Base-by-base conservation (phyloP, 2,113 vertebrate species). In the Otolemur garnettii region DNA sequence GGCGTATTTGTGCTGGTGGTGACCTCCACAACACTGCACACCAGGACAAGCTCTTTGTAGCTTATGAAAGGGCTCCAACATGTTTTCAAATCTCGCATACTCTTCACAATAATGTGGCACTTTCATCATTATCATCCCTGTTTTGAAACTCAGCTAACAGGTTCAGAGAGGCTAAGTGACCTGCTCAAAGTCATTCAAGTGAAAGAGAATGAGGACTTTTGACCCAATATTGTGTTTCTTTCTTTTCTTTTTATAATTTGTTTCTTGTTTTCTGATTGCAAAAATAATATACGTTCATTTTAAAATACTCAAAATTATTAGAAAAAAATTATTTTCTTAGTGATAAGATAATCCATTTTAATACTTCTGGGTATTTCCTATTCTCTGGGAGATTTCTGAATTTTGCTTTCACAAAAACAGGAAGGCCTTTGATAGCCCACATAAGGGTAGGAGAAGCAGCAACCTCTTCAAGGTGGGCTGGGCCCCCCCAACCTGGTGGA, bases 351-450 rank as follows among this genome's bases (percentile, higher is more conserved):
- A 81, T 3, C 7, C 26, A 33, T 74, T 80, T 66, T n/a, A 72
- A 83, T 22, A n/a, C 24, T 78, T 84, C 35, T 53, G 62, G 55
- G 17, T 71, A 68, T 66, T 88, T 72, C 30, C 62, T 77, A 45
- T 17, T 45, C 2, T 69, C 79, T 50, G 7, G 59, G 69, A 30
- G 68, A 53, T 45, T 78, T 62, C 26, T 71, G 19, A n/a, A 22
- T 77, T 85, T 81, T 81, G 11, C 38, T 33, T 64, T 90, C 82
- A 86, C 59, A 45, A 86, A 96, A 50, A 69, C 33, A 79, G 33
- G 15, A 45, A 64, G 6, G 2, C 30, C 30, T 77, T 62, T 24
- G 33, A 38, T 7, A 88, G 59, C 0, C 14, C 42, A 78, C 3
- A 19, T 4, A 19, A 82, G 62, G 68, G 66, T 2, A 3, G 38